Conservation (phyloP, 2,797 vertebrate species). For the Danionella dracula region DNA sequence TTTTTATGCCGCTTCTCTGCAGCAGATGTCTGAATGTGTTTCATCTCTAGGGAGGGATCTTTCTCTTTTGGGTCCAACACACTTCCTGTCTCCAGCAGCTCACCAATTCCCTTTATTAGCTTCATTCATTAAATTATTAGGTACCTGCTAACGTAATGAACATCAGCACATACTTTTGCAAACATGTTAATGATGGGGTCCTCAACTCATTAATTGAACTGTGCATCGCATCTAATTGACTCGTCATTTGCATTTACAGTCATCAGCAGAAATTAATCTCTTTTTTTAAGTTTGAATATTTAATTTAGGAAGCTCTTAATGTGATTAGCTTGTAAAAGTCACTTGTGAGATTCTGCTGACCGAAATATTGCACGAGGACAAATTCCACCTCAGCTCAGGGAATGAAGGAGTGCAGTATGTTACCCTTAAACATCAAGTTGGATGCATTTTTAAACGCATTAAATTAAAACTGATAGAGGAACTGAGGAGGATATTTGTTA, state of each 20-base stretch:
- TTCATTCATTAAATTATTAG: conserved; percentile 39
- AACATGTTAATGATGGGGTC: conserved; percentile 43
- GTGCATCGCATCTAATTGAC: conserved; percentile 44
- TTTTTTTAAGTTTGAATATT: conserved; percentile 70
- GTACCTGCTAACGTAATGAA: conserved; percentile 36
- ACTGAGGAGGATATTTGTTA: too few relatives aligned
- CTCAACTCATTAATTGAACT: conserved; percentile 48
- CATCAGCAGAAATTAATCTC: conserved; percentile 51
- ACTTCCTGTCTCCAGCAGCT: not conserved
- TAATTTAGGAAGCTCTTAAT: conserved; percentile 64
- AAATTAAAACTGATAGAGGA: too few relatives aligned
- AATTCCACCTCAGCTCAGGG: conserved; percentile 59
- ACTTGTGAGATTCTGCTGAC: conserved; percentile 67
- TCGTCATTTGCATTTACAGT: conserved; percentile 49
- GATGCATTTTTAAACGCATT: too few relatives aligned
- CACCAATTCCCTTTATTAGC: conserved; percentile 25
- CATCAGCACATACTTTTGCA: conserved; percentile 23
- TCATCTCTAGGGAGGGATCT: conserved; percentile 11
- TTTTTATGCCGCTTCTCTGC: conserved; percentile 3
- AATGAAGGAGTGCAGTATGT: conserved; percentile 34
- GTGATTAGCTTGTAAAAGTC: conserved; percentile 68
- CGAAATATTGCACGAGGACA: conserved; percentile 55
- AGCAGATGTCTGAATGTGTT: conserved; percentile 16
- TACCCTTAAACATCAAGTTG: conserved; percentile 58
- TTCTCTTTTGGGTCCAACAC: conserved; percentile 7